phyloP scores from a whole-genome alignment of 2,888 invertebrate species.

The Nomada hirtipes region DNA sequence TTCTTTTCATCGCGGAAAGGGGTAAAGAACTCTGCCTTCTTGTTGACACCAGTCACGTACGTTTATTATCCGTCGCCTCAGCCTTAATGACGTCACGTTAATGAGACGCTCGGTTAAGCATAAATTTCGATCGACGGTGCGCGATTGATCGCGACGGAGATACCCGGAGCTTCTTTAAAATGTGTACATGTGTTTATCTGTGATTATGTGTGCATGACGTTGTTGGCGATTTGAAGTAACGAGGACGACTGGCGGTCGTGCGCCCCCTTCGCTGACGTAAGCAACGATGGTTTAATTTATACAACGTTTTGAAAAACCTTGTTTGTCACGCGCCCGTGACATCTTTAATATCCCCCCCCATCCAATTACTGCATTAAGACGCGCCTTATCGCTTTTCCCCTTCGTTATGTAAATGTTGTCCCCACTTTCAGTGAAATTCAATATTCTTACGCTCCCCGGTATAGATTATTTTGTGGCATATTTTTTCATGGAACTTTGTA shows the following conservation, averaged over 20 bases:
- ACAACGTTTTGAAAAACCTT: slow-evolving; percentile 34
- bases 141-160: slow-evolving; percentile 34
- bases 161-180: background rate
- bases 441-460: too few species aligned
- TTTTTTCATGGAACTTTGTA: too few species aligned
- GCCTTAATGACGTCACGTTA: slow-evolving; percentile 45
- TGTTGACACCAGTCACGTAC: slow-evolving; percentile 37
- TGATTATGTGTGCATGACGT: background rate
- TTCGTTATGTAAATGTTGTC: slow-evolving; percentile 37
- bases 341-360: slow-evolving; percentile 29
- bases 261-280: slow-evolving; percentile 32
- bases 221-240: slow-evolving; percentile 24
- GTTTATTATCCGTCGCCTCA: slow-evolving; percentile 23
- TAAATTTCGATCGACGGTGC: slow-evolving; percentile 56
- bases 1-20: background rate
- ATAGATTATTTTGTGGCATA: too few species aligned
- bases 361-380: slow-evolving; percentile 30
- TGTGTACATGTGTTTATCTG: background rate
- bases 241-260: background rate
- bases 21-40: background rate
- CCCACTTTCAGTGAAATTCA: background rate
- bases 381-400: slow-evolving; percentile 9
- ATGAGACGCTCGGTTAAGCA: slow-evolving; percentile 48
- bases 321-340: slow-evolving; percentile 23
- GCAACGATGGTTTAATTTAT: slow-evolving; percentile 39